A percentile compares a stretch with the other conserved stretches of the same genome.
Evolutionary conservation across 2,113 vertebrate genomes (phyloP).

Genomic region (Equus przewalskii): DNA sequence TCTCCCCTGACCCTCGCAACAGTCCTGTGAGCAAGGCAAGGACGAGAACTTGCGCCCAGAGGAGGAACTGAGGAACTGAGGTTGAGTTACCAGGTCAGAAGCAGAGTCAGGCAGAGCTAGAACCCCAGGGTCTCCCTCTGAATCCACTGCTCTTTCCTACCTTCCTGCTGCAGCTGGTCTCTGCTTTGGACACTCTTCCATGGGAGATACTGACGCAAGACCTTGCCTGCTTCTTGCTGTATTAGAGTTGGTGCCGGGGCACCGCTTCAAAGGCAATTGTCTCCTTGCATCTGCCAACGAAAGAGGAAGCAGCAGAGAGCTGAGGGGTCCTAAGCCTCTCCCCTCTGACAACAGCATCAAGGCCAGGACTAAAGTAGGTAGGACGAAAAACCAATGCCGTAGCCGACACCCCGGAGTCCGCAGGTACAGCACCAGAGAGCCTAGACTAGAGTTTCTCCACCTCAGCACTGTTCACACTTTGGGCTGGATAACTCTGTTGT

Average conservation of each 20-base stretch:
- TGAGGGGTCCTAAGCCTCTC: neutral
- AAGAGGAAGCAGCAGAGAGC: neutral
- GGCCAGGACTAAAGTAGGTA: neutral
- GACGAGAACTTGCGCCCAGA: neutral
- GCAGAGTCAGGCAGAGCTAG: neutral
- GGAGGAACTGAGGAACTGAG: neutral
- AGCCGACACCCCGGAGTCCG: neutral
- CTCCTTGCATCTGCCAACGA: neutral
- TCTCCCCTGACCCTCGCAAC: neutral
- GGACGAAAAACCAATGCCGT: neutral
- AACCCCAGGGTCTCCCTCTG: neutral
- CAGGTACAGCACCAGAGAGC: neutral
- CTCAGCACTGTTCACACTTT: fast-evolving
- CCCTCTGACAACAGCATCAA: neutral
- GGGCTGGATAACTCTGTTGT: neutral
- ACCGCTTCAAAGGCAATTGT: neutral
- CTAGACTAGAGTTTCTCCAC: neutral
- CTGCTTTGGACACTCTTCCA: neutral
- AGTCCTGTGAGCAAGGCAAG: neutral
- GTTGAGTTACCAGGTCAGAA: neutral
- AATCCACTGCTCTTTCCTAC: neutral
- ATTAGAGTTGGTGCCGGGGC: neutral
- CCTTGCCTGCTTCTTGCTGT: neutral
- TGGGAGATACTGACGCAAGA: neutral
- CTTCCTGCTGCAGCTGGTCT: fast-evolving